Percentiles rank a stretch among this genome's conserved stretches.
phyloP scores from a whole-genome alignment of 2,797 vertebrate species.

The Meriones psammophilus region DNA sequence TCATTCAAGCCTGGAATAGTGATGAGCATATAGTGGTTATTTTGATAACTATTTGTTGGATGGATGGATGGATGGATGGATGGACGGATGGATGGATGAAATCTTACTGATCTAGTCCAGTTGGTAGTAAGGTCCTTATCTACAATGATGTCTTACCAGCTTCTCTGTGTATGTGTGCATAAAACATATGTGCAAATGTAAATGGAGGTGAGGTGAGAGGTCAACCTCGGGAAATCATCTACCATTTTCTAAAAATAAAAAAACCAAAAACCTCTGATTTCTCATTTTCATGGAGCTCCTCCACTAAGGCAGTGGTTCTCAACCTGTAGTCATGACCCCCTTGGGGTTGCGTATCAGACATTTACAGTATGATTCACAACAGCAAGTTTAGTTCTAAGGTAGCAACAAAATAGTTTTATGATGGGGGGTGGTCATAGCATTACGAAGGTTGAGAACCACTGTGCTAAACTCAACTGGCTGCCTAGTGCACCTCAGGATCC shows the following conservation, averaged over 20 bases:
- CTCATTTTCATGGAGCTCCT: not conserved
- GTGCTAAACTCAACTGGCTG: not conserved
- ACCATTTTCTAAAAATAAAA: not conserved
- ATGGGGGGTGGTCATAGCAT: not conserved
- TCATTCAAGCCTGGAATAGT: not conserved
- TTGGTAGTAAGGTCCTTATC: fast-evolving
- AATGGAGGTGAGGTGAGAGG: not conserved
- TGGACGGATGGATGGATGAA: not conserved
- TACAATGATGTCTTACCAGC: no score
- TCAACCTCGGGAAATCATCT: not conserved
- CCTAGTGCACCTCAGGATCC: not conserved
- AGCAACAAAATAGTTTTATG: not conserved
- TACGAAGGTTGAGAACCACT: not conserved
- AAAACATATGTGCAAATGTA: not conserved
- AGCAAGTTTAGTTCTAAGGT: not conserved
- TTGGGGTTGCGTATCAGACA: not conserved
- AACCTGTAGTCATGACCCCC: not conserved
- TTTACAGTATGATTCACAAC: not conserved
- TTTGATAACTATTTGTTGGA: not conserved
- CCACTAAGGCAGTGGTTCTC: not conserved
- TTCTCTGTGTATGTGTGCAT: not conserved
- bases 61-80: not conserved
- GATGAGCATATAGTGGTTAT: not conserved
- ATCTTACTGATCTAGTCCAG: not conserved
- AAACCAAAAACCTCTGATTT: not conserved